Evolutionary conservation across 1,140 invertebrate genomes (phyloP), one percentile per base, ranked within the genome.

Genomic region (Nasonia giraulti): DNA sequence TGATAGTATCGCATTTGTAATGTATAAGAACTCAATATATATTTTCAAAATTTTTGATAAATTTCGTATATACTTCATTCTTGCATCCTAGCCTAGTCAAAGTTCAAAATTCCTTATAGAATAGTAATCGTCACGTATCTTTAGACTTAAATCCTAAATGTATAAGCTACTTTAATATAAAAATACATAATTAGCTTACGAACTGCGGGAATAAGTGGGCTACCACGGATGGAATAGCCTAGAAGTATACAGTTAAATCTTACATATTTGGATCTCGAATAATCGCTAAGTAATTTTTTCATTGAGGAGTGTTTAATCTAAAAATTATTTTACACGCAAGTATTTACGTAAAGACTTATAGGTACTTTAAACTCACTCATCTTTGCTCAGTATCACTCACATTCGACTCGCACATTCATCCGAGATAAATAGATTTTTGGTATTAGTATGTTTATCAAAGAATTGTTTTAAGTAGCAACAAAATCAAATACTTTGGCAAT

Each of bases 151-250:
- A 14, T 74, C 1, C 50, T 86, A 86, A 82, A 79, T 91, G 89
- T 92, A 91, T 92, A 91, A 91, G 89, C 91, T 92, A 92, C 89
- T 92, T 92, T 93, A 92, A 93, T 93, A 93, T 93, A 93, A 93
- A 93, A 93, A 93, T 93, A 93, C 92, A 93, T 93, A 93, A 93
- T 93, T 92, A 93, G 90, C 91, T 93, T 93, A 93, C 89, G 90
- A 92, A 91, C 91, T 92, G 89, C 89, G 90, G 90, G 89, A 91
- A 91, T 91, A 90, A 91, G 87, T 91, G 88, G 91, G 89, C 90
- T 92, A 91, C 87, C 88, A 82, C 88, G 89, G 88, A 90, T 91
- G 87, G 87, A 89, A 91, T 91, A 90, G 90, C 89, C 90, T 90
- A 91, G 87, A 92, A 92, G 91, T 93, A 92, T 92, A 92, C 89